phyloP scores from a whole-genome alignment of 2,888 invertebrate genomes.

The Volucella inanis region DNA sequence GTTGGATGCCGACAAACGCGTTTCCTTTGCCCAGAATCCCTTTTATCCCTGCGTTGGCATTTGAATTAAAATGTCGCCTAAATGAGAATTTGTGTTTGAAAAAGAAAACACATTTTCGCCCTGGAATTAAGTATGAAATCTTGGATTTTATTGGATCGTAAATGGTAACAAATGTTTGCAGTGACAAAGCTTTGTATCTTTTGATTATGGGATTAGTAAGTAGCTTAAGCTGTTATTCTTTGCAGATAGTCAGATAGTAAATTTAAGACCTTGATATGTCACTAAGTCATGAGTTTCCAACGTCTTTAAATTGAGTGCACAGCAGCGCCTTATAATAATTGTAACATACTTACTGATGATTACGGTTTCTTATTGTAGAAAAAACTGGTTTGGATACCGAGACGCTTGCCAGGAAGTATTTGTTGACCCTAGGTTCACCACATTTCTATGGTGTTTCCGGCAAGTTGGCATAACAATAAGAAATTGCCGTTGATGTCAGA shows the following conservation, averaged over 20 bases:
- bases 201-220: slow-evolving; percentile 45
- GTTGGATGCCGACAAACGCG: slow-evolving; percentile 64
- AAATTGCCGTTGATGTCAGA: slow-evolving; percentile 44
- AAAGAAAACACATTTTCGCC: slow-evolving; percentile 25
- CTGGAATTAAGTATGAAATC: slow-evolving; percentile 38
- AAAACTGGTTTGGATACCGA: too few species aligned
- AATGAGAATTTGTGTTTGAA: slow-evolving; percentile 59
- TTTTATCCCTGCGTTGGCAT: slow-evolving; percentile 18
- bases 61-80: slow-evolving; percentile 64
- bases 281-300: too few species aligned
- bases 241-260: too few species aligned
- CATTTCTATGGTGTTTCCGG: slow-evolving; percentile 34
- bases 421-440: not conserved
- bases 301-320: too few species aligned
- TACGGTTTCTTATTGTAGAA: too few species aligned
- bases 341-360: too few species aligned
- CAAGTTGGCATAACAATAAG: not conserved
- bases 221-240: not conserved
- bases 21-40: slow-evolving; percentile 34
- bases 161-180: slow-evolving; percentile 26
- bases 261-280: too few species aligned
- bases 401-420: not conserved
- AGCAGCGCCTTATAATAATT: too few species aligned
- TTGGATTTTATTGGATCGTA: slow-evolving; percentile 5
- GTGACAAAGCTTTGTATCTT: slow-evolving; percentile 31